Conservation (phyloP, 2,797 vertebrate species). For the Oreortyx pictus region DNA sequence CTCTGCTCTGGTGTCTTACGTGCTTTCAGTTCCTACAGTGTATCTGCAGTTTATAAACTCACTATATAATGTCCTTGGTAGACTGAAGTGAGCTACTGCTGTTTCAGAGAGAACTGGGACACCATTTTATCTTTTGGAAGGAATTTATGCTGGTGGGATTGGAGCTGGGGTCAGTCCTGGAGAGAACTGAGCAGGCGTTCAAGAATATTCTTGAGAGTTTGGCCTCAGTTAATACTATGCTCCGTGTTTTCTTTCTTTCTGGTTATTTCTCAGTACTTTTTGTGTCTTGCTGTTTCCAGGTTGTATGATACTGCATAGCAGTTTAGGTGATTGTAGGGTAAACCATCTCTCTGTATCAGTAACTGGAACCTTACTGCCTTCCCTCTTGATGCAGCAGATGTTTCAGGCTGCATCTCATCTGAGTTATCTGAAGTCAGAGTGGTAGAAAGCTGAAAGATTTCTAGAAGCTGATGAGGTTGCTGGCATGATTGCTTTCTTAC, state of each 20-base stretch:
- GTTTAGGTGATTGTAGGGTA: neutral
- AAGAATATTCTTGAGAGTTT: neutral
- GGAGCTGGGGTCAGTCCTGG: neutral
- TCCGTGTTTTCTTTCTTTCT: neutral
- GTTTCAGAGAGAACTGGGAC: neutral
- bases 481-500: slow-evolving; percentile 35
- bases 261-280: neutral
- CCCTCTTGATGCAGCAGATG: neutral
- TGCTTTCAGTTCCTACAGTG: neutral
- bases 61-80: neutral
- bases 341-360: neutral
- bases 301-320: neutral
- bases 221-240: neutral
- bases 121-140: neutral
- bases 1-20: neutral
- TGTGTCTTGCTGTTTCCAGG: neutral
- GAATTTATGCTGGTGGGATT: neutral
- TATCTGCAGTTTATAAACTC: neutral
- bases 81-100: neutral
- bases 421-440: neutral
- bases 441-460: slow-evolving; percentile 19
- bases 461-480: neutral
- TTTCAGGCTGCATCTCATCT: neutral
- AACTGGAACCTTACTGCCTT: neutral
- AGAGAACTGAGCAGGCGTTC: neutral